Evolutionary conservation across 2,888 invertebrate genomes (phyloP), one percentile per base, ranked within the genome.

Genomic region (Metalampra italica): DNA sequence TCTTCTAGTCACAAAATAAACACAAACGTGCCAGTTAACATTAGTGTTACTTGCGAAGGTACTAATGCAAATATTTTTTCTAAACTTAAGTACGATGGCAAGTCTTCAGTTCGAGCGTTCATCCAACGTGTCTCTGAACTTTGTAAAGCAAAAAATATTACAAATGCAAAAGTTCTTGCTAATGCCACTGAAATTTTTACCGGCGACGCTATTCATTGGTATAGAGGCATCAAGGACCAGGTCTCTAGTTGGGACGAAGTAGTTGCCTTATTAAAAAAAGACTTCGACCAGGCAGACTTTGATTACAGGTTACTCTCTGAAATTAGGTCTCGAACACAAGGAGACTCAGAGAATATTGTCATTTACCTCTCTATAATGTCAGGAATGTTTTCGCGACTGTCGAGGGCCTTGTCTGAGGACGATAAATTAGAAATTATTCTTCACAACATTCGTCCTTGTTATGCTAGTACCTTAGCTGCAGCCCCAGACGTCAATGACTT

Each of bases 341-440:
- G 50, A 1, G 30, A 34, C 7, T 41, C 32, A 8, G 53, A 53
- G 11, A 50, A 45, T 14, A 49, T 45, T n/a, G 29, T 29, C 5
- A 37, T 49, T 13, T 49, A 49, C 40, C 13, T 49, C 0, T 42
- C 52, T 8, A 52, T 57, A 36, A 52, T 57, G 55, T 15, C 41
- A 9, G 54, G 53, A 11, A 50, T 57, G 51, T 55, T 57, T 36
- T 52, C 56, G 3, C 39, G 54, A 7, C 36, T 58, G 8, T 32
- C 29, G 30, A 49, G 48, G n/a, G 29, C 45, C 0, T 9, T 52
- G 3, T 29, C 51, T 3, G 53, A 58, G n/a, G 40, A 47, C 4
- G 58, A 58, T n/a, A 45, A 53, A 37, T 41, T 53, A 9, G 50
- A 56, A 37, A 53, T 54, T 1, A 14, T 54, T 4, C 29, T 52